These are phyloP conservation scores for Pristionchus maxplancki DNA, from an alignment of 2,888 invertebrate genomes.

Conservation along the genomic window DNA sequence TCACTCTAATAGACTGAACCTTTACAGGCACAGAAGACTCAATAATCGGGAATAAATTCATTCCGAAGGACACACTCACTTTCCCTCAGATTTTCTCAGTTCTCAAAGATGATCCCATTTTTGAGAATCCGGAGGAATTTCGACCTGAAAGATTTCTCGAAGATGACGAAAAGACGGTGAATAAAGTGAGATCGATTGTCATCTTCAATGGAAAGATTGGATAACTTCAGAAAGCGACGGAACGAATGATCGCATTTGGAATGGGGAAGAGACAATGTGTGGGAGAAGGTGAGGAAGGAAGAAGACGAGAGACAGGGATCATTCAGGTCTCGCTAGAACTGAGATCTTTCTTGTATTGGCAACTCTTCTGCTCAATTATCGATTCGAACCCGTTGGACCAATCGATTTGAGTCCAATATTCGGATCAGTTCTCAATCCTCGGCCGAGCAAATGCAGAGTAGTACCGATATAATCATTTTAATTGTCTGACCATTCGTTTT, in stretches of 20 bases:
- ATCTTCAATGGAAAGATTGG: background rate
- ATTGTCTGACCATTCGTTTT: no score
- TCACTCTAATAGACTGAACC: background rate
- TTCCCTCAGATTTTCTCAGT: constrained; percentile 57
- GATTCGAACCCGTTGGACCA: constrained; percentile 34
- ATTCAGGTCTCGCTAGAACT: constrained; percentile 27
- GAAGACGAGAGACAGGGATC: background rate
- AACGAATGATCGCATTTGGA: constrained; percentile 38
- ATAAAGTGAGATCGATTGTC: constrained; percentile 58
- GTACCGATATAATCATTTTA: constrained; percentile 21
- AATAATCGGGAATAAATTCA: constrained; percentile 44
- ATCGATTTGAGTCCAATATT: constrained; percentile 55
- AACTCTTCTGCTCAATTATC: constrained; percentile 42
- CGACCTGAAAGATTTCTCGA: constrained; percentile 62
- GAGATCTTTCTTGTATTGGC: constrained; percentile 41
- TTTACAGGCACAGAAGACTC: constrained; percentile 53
- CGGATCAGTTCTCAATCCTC: constrained; percentile 54
- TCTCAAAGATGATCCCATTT: constrained; percentile 56
- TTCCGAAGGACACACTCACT: constrained; percentile 46
- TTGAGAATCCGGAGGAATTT: constrained; percentile 58
- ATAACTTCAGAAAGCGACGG: background rate
- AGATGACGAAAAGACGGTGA: constrained; percentile 58
- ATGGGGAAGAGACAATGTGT: constrained; percentile 48
- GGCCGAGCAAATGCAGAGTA: constrained; percentile 52
- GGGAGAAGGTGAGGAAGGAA: constrained; percentile 31